These are phyloP conservation scores for Gandaritis pyraliata DNA, from an alignment of 2,888 invertebrate genomes.

Conservation along the genomic window DNA sequence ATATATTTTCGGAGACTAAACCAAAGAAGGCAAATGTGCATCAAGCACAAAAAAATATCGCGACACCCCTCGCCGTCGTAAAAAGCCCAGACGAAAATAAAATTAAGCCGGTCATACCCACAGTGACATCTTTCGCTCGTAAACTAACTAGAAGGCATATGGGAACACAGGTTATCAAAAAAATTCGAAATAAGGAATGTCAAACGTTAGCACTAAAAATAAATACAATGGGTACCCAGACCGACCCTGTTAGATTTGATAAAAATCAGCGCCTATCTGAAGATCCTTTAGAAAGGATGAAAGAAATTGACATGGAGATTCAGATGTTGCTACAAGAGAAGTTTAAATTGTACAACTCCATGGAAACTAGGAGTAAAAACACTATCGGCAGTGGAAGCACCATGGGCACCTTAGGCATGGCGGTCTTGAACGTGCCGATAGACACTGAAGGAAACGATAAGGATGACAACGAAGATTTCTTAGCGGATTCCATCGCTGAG, in stretches of 20 bases:
- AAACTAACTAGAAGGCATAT: conserved; percentile 54
- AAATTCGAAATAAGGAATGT: conserved; percentile 54
- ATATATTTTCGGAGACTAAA: conserved; percentile 68
- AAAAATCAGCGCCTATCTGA: conserved; percentile 48
- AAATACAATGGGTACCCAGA: conserved; percentile 58
- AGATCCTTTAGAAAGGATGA: conserved; percentile 82
- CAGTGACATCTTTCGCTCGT: conserved; percentile 37
- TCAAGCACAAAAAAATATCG: conserved; percentile 63
- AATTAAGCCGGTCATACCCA: conserved; percentile 45
- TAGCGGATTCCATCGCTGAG: conserved; percentile 66
- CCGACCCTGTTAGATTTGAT: conserved; percentile 52
- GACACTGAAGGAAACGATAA: conserved; percentile 44
- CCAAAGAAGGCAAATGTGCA: conserved; percentile 61
- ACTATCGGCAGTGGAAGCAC: conserved; percentile 42
- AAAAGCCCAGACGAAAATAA: conserved; percentile 52
- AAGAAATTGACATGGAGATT: conserved; percentile 85
- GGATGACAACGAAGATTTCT: conserved; percentile 21
- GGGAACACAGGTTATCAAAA: conserved; percentile 59
- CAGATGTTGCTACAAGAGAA: conserved; percentile 84
- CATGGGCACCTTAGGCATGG: conserved; percentile 71
- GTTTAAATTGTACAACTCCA: conserved; percentile 81
- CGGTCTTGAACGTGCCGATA: conserved; percentile 68
- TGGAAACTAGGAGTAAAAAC: conserved; percentile 65
- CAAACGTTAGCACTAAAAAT: conserved; percentile 60
- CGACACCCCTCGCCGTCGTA: conserved; percentile 40